Conservation (phyloP, 2,797 vertebrate species). For the Enteromius argenteus region DNA sequence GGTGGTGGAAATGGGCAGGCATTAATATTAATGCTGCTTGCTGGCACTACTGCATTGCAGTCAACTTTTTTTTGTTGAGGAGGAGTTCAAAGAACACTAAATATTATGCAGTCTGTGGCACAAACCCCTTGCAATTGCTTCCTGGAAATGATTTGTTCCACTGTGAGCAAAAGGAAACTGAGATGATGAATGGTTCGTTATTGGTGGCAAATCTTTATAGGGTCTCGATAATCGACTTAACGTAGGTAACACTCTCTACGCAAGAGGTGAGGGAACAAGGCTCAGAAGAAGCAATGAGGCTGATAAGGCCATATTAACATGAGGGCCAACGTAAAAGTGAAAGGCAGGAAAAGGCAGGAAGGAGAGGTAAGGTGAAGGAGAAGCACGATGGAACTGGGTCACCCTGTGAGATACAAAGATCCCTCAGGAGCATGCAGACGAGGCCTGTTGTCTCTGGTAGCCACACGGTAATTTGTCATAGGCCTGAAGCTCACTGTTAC, state of each 20-base stretch:
- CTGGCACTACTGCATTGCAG: conserved; percentile 81
- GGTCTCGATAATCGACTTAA: conserved; percentile 26
- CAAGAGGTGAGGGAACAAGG: conserved; percentile 23
- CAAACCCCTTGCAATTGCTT: not conserved
- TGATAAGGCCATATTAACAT: conserved; percentile 4
- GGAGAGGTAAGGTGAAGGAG: conserved; percentile 63
- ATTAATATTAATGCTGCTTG: conserved; percentile 81
- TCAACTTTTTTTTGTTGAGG: conserved; percentile 73
- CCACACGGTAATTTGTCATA: conserved; percentile 75
- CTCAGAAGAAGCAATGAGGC: conserved; percentile 10
- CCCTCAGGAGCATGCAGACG: conserved; percentile 70
- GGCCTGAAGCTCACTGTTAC: conserved; percentile 64
- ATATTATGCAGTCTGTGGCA: conserved; percentile 26
- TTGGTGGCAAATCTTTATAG: not conserved
- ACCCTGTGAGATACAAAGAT: conserved; percentile 75
- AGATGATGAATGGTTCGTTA: conserved; percentile 10
- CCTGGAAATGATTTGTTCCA: conserved; percentile 14
- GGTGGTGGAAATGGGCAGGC: conserved; percentile 72
- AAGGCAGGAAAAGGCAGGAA: conserved; percentile 1
- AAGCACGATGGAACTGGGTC: conserved; percentile 80
- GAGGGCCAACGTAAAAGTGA: not conserved
- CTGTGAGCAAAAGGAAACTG: conserved; percentile 1
- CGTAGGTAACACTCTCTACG: not conserved
- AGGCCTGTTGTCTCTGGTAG: conserved; percentile 71
- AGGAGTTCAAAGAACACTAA: conserved; percentile 44